Evolutionary conservation across 1,140 invertebrate species (phyloP), one percentile per base, ranked within the genome.

Genomic region (Lethrus apterus): DNA sequence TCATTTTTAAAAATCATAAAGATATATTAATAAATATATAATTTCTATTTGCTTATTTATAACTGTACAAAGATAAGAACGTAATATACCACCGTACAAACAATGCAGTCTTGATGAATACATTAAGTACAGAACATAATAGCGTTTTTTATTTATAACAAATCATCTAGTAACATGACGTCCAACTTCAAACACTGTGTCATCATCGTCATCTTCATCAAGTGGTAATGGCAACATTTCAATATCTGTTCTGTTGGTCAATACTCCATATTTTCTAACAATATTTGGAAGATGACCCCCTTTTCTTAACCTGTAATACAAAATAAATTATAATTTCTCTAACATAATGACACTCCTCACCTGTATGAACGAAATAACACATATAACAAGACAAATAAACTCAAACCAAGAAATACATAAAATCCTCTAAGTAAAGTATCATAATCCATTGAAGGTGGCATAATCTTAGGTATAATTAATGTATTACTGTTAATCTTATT

Each of bases 151-250:
- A n/a, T n/a, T n/a, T n/a, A n/a, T n/a, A n/a, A n/a, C n/a, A 4
- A 33, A 44, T 32, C 26, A 46, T 24, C 45, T 35, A 14, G 19
- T 40, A 17, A 11, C 17, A 17, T 46, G 45, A 19, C 13, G 30
- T 14, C 45, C 45, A 4, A 42, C 40, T 17, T 42, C 40, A 17
- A 42, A 42, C 2, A 42, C 40, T 0, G 40, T 42, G 29, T 42
- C 40, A 55, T 77, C 74, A 4, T 77, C 75, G 21, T 77, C 75
- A 40, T 78, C 75, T 40, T 76, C 74, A 33, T 73, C 73, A 17
- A 75, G 58, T 17, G 72, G 74, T 32, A 78, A 58, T 49, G 74
- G 75, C 46, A 70, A 58, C 75, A 78, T 76, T 58, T 77, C 75
- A 7, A 78, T 65, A 58, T 78, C 75, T 57, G 70, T 73, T 54